These are phyloP conservation scores for Mycetomoellerius zeteki DNA, from an alignment of 1,140 invertebrate species.

Conservation along the genomic window DNA sequence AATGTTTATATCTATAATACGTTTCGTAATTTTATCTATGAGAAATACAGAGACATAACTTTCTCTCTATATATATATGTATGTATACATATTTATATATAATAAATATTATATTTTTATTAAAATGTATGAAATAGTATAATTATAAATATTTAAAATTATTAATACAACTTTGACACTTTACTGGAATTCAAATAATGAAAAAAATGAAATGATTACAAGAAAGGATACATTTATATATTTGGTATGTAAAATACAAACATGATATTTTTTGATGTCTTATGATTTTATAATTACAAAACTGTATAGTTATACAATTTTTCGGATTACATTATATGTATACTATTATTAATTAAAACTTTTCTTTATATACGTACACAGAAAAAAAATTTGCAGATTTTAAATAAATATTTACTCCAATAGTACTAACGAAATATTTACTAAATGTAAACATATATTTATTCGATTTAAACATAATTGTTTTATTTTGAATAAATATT, in stretches of 20 bases:
- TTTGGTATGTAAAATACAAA: conserved; percentile 7
- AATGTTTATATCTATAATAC: neutral
- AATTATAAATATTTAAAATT: conserved; percentile 5
- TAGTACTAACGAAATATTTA: too few relatives aligned
- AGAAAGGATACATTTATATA: conserved; percentile 1
- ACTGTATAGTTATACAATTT: neutral
- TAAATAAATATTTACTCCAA: too few relatives aligned
- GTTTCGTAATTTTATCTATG: neutral
- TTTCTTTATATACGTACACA: neutral
- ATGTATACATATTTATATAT: too few relatives aligned
- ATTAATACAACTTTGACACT: neutral
- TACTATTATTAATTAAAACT: neutral
- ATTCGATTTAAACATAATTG: too few relatives aligned
- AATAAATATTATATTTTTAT: neutral
- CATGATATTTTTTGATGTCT: too few relatives aligned
- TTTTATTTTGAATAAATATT: too few relatives aligned
- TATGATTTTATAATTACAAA: neutral
- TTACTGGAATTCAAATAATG: neutral
- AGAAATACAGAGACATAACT: neutral
- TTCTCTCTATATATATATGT: neutral
- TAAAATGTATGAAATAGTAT: neutral
- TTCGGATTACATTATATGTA: neutral
- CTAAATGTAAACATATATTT: too few relatives aligned
- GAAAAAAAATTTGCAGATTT: too few relatives aligned
- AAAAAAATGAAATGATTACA: neutral